These are phyloP conservation scores for Cavia aperea DNA, from an alignment of 2,113 vertebrate species.

Conservation along the genomic window DNA sequence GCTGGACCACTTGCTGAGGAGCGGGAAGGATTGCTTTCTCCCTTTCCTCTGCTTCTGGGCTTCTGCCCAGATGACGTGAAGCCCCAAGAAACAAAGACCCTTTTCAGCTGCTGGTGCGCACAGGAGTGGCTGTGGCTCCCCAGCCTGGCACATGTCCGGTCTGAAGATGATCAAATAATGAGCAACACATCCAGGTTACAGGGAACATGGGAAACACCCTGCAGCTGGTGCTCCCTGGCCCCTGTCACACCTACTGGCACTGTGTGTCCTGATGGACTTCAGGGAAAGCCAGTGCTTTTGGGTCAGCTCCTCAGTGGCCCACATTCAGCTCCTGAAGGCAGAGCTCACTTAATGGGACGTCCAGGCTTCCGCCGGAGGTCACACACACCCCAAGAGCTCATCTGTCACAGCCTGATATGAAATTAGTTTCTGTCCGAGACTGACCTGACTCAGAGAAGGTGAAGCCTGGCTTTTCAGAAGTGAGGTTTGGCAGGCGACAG, in stretches of 20 bases:
- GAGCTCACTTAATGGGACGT: not conserved
- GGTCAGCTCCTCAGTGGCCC: not conserved
- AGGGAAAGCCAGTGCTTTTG: not conserved
- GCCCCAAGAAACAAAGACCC: conserved; percentile 58
- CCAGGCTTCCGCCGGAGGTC: conserved; percentile 49
- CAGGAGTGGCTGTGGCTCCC: conserved; percentile 16
- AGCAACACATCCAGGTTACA: conserved; percentile 53
- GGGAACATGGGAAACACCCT: not conserved
- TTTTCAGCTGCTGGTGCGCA: conserved; percentile 46
- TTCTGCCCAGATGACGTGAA: conserved; percentile 57
- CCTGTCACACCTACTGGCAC: not conserved
- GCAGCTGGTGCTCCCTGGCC: not conserved
- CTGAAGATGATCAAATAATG: conserved; percentile 62
- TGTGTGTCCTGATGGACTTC: not conserved
- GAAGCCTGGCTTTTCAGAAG: conserved; percentile 67
- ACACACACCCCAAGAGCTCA: conserved; percentile 33
- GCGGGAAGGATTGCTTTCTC: not conserved
- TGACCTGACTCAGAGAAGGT: conserved; percentile 68
- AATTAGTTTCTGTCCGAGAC: conserved; percentile 63
- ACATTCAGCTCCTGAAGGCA: not conserved
- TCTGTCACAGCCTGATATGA: conserved; percentile 59
- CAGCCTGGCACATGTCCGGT: conserved; percentile 52
- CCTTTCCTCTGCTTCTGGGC: conserved; percentile 38
- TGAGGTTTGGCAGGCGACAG: conserved; percentile 67
- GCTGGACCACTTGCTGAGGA: not conserved